Percentiles rank a stretch among this genome's conserved stretches.
Conservation (phyloP, 2,113 vertebrate species). For the Romanogobio albipinnatus region DNA sequence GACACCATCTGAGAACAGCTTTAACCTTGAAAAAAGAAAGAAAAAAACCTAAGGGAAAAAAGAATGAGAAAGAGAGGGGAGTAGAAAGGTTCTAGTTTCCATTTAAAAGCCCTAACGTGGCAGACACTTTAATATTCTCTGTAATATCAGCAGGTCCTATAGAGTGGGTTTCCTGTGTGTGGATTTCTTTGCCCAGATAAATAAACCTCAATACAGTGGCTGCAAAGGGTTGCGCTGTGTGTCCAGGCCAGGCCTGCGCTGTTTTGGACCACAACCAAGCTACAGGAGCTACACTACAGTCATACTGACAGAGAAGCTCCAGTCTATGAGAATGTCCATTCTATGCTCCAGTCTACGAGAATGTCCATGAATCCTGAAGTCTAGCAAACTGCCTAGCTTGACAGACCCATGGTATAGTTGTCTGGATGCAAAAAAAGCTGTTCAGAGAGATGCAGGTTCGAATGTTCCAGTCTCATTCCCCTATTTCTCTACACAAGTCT, state of each 20-base stretch:
- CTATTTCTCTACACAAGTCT: not conserved
- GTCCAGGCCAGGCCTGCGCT: constrained; percentile 62
- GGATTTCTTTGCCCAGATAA: constrained; percentile 72
- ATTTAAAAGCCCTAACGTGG: constrained; percentile 67
- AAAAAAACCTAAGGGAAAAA: constrained; percentile 21
- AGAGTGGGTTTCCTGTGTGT: constrained; percentile 70
- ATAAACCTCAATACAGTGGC: constrained; percentile 72
- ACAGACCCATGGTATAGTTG: not conserved
- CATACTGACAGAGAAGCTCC: constrained; percentile 59
- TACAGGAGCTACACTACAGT: constrained; percentile 71
- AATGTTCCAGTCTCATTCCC: not conserved
- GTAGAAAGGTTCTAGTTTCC: constrained; percentile 67
- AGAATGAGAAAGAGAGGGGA: constrained; percentile 41
- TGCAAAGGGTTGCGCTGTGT: constrained; percentile 56
- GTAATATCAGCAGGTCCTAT: constrained; percentile 71
- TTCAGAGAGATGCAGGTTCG: not conserved
- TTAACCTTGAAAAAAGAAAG: constrained; percentile 43
- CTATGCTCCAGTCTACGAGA: constrained; percentile 32
- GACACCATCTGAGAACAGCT: constrained; percentile 38
- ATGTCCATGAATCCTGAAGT: not conserved
- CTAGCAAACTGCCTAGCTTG: not conserved
- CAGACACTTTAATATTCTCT: constrained; percentile 69
- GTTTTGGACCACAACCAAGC: constrained; percentile 72
- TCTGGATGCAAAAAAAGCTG: not conserved
- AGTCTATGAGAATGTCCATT: not conserved